Base-by-base conservation (phyloP, 2,888 invertebrate species). In the Ichneumon xanthorius region DNA sequence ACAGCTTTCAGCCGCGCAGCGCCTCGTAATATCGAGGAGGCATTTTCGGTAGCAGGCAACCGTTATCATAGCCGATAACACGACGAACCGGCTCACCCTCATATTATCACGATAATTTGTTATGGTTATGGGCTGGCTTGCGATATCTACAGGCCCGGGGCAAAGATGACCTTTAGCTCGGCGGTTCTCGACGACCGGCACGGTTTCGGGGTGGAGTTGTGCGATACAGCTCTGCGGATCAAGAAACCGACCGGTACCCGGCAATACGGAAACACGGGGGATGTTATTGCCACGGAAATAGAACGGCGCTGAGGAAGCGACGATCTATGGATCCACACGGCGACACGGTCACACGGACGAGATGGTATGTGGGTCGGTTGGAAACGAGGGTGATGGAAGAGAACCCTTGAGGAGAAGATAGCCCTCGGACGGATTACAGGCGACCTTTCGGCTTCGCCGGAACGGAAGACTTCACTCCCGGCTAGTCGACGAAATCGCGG, bases 21-120 rank as follows among this genome's bases (percentile, higher is more conserved):
- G 61, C 16, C 33, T 16, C 33, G 33, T 19, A 40, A 45, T 53
- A 48, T 75, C 48, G 58, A 48, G 48, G 55, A 19, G 26, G 26
- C 22, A 77, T 72, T 50, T 40, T 58, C 22, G 22, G 11, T 40
- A n/a, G 14, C 37, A 14, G 7, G 16, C 16, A 45, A 5, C 45
- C 19, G 58, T 81, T 40, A 45, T 80, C 80, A 37, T 75, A 16
- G 70, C 19, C 50, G 80, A 85, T 81, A 81, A 80, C 63, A 48
- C 53, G 63, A 71, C 48, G 26, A 19, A 63, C 33, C 78, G 79
- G 33, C 85, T 80, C 76, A 75, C 79, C 85, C 78, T 75, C 65
- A 78, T 70, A 78, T 68, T 78, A 85, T 85, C 84, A 55, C n/a
- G 73, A 78, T 81, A 81, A 85, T 82, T 82, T 53, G 85, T 72